Conservation (phyloP, 2,797 vertebrate species). For the Acridotheres tristis region DNA sequence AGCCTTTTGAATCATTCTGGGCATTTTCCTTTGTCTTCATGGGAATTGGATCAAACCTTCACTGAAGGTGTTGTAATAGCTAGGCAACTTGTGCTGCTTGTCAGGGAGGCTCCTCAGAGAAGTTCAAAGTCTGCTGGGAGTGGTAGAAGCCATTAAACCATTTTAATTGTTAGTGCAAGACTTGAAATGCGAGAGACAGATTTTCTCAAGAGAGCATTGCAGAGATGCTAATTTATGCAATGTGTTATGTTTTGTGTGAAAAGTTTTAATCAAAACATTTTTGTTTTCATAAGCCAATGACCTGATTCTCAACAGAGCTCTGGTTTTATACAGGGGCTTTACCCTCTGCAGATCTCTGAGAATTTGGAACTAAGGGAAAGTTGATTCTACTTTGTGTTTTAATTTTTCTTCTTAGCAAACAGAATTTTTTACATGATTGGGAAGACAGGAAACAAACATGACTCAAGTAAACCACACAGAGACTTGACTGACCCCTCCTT, state of each 20-base stretch:
- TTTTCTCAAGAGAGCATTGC: neutral
- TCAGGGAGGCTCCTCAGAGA: neutral
- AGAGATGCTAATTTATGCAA: neutral
- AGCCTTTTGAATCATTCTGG: neutral
- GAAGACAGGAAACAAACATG: neutral
- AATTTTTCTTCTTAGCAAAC: neutral
- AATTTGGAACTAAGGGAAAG: neutral
- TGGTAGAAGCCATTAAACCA: neutral
- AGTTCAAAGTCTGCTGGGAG: conserved; percentile 17
- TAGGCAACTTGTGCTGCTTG: neutral
- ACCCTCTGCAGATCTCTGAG: neutral
- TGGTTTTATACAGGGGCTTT: neutral
- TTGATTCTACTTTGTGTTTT: neutral
- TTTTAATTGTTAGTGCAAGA: neutral
- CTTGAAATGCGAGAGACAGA: neutral
- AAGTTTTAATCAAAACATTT: neutral
- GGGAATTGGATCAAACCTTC: neutral
- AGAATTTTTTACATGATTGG: neutral
- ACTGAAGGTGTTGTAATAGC: neutral
- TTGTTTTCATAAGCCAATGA: neutral
- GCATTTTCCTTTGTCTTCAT: neutral
- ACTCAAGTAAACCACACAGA: neutral
- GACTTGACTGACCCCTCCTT: neutral
- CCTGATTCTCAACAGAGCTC: neutral
- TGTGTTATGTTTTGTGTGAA: neutral